A percentile compares a stretch with the other conserved stretches of the same genome.
These are phyloP conservation scores for Tetrapedia diversipes DNA, from an alignment of 2,888 invertebrate species.

Conservation along the genomic window DNA sequence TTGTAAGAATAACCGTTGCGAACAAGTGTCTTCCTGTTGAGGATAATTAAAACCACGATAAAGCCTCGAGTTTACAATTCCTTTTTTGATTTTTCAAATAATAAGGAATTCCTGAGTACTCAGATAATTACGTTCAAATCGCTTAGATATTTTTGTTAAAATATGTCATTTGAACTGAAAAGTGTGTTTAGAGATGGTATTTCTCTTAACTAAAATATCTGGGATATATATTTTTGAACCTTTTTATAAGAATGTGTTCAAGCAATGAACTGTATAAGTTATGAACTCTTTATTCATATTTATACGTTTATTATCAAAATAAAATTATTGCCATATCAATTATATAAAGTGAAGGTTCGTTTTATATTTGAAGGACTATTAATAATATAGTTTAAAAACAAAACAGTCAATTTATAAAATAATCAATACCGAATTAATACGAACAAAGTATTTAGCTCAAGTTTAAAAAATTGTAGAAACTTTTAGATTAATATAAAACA, in stretches of 20 bases:
- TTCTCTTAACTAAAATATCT: neutral
- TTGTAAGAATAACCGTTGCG: neutral
- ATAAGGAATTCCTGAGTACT: neutral
- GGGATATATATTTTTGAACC: neutral
- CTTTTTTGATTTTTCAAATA: neutral
- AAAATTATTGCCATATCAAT: slow-evolving; percentile 21
- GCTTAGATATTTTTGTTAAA: neutral
- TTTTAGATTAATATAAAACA: slow-evolving; percentile 7
- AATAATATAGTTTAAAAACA: neutral
- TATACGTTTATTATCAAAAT: neutral
- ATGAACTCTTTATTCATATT: neutral
- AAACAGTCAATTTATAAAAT: slow-evolving; percentile 14
- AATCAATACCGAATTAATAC: slow-evolving; percentile 7
- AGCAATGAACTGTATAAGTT: neutral
- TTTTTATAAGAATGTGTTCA: neutral
- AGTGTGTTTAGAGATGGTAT: neutral
- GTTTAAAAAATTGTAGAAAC: neutral
- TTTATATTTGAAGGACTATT: slow-evolving; percentile 21
- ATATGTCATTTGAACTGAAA: neutral
- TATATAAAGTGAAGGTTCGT: neutral
- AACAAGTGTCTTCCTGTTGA: slow-evolving; percentile 7
- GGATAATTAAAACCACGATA: neutral
- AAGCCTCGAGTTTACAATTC: too few relatives aligned
- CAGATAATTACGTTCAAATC: neutral
- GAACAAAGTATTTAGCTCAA: slow-evolving; percentile 13